Evolutionary conservation across 2,113 vertebrate genomes (phyloP).

Genomic region (Bagarius yarrelli): DNA sequence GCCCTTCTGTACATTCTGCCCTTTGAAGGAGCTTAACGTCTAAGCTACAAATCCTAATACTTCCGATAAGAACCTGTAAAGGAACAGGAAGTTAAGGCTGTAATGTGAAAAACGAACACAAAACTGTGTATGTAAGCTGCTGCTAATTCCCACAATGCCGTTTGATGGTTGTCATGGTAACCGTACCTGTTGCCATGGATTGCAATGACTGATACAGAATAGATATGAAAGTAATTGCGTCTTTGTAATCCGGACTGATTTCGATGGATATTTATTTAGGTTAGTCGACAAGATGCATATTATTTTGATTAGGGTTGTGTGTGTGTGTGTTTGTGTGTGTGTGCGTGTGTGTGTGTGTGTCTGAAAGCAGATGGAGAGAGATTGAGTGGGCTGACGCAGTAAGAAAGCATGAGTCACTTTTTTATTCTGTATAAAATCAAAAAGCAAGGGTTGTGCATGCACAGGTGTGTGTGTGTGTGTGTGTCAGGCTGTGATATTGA

Average conservation of each 20-base stretch:
- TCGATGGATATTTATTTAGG: background rate
- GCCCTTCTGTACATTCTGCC: constrained; percentile 13
- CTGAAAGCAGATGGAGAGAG: constrained; percentile 18
- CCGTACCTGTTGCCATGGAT: constrained; percentile 72
- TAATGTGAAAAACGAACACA: constrained; percentile 36
- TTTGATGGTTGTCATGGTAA: constrained; percentile 72
- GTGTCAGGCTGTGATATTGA: background rate
- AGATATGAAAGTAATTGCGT: background rate
- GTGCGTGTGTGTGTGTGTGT: background rate
- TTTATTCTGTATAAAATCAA: background rate
- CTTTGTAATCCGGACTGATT: background rate
- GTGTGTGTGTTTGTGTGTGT: background rate
- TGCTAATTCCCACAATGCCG: constrained; percentile 61
- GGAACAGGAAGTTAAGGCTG: constrained; percentile 18
- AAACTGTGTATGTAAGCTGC: constrained; percentile 46
- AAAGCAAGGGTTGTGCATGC: background rate
- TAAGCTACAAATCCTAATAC: constrained; percentile 54
- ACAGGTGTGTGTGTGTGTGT: constrained; percentile 1
- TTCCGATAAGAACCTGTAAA: constrained; percentile 36
- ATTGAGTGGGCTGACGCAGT: constrained; percentile 44
- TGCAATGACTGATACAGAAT: constrained; percentile 60
- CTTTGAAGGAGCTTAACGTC: constrained; percentile 60
- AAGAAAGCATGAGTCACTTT: constrained; percentile 58
- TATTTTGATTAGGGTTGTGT: background rate
- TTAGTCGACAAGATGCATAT: background rate